A percentile compares a stretch with the other conserved stretches of the same genome.
Conservation (phyloP, 2,888 invertebrate genomes). For the Drosophila macrospina region DNA sequence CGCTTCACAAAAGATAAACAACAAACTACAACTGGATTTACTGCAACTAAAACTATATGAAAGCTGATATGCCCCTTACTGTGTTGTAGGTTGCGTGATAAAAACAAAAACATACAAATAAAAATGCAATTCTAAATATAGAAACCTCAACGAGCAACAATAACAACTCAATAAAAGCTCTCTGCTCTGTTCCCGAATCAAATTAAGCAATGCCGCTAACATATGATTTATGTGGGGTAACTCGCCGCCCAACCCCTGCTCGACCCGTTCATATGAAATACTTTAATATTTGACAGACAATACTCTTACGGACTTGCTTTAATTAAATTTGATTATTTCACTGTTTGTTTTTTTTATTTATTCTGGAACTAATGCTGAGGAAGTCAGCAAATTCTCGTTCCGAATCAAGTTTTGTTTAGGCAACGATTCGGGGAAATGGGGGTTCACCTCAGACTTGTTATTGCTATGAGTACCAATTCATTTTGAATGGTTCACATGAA, state of each 20-base stretch:
- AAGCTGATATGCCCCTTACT: slow-evolving; percentile 27
- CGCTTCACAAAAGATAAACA: slow-evolving; percentile 19
- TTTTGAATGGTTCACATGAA: too few relatives aligned
- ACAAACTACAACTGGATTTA: slow-evolving; percentile 23
- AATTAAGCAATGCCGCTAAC: slow-evolving; percentile 18
- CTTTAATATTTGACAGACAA: background rate
- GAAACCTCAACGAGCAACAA: slow-evolving; percentile 27
- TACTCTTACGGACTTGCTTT: background rate
- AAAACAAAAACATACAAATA: slow-evolving; percentile 33
- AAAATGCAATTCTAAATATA: slow-evolving; percentile 56
- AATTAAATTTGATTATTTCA: background rate
- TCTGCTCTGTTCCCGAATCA: slow-evolving; percentile 35
- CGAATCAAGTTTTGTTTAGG: too few relatives aligned
- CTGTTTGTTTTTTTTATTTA: background rate
- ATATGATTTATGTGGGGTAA: slow-evolving; percentile 23
- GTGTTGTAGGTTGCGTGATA: slow-evolving; percentile 32
- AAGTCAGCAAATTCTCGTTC: background rate
- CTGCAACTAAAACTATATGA: slow-evolving; percentile 8
- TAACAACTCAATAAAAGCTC: slow-evolving; percentile 52
- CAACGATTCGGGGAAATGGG: too few relatives aligned
- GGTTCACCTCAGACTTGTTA: too few relatives aligned
- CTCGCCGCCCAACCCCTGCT: background rate
- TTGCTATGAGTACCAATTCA: too few relatives aligned
- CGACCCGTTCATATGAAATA: background rate
- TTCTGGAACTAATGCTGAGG: background rate